Conservation (phyloP, 2,797 vertebrate species). For the Prunella strophiata region DNA sequence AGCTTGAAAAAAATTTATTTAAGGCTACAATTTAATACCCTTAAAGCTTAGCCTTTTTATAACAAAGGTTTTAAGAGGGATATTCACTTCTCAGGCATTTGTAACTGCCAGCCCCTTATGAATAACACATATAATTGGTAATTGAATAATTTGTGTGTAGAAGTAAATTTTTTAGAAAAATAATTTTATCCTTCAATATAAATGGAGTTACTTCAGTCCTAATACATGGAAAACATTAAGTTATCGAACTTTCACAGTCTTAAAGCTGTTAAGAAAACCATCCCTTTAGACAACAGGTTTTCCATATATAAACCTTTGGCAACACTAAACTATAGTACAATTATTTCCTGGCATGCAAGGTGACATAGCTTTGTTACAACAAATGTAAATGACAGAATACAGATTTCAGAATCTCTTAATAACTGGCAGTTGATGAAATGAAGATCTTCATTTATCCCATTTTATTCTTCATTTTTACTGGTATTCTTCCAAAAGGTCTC, state of each 20-base stretch:
- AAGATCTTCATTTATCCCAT: conserved; percentile 61
- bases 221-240: conserved; percentile 69
- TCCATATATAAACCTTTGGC: conserved; percentile 69
- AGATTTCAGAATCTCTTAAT: conserved; percentile 69
- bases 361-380: conserved; percentile 71
- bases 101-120: conserved; percentile 34
- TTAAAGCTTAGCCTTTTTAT: conserved; percentile 78
- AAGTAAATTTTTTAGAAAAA: conserved; percentile 84
- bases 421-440: conserved; percentile 67
- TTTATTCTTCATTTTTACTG: conserved; percentile 61
- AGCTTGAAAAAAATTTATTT: conserved; percentile 84
- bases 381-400: conserved; percentile 73
- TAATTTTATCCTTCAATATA: conserved; percentile 71
- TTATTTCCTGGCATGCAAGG: conserved; percentile 74
- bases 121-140: conserved; percentile 13
- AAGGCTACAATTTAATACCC: conserved; percentile 79
- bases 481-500: conserved; percentile 69
- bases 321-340: conserved; percentile 72
- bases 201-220: conserved; percentile 59
- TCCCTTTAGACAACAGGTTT: conserved; percentile 55
- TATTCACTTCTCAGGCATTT: conserved; percentile 61
- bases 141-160: conserved; percentile 68
- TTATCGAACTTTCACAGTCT: conserved; percentile 19
- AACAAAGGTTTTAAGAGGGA: conserved; percentile 74
- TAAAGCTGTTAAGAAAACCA: conserved; percentile 63